A percentile compares a stretch with the other conserved stretches of the same genome.
Conservation (phyloP, 2,113 vertebrate species). For the Cacatua alba region DNA sequence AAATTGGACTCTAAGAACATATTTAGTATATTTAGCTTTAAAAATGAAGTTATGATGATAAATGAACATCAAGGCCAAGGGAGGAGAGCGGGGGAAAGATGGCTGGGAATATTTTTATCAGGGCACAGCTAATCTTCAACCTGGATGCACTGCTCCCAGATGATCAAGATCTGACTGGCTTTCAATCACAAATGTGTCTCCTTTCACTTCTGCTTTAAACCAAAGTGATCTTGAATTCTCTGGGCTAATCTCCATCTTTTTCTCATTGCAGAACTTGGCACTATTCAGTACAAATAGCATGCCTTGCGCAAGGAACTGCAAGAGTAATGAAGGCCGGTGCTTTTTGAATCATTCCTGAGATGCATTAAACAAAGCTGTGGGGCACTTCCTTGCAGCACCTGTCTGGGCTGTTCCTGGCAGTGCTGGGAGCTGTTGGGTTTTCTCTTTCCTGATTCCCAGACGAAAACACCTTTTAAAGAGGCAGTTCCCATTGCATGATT, state of each 20-base stretch:
- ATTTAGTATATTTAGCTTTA: constrained; percentile 19
- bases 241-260: constrained; percentile 18
- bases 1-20: not conserved
- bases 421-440: not conserved
- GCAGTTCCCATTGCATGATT: not conserved
- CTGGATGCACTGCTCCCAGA: not conserved
- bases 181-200: constrained; percentile 32
- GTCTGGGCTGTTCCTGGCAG: not conserved
- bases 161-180: constrained; percentile 13
- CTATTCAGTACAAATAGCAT: not conserved
- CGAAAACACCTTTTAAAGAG: not conserved
- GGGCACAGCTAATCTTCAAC: not conserved
- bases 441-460: not conserved
- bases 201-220: constrained; percentile 22
- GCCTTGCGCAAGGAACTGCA: not conserved
- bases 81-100: not conserved
- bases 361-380: constrained; percentile 19
- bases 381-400: not conserved
- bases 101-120: constrained; percentile 19
- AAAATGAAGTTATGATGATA: constrained; percentile 43
- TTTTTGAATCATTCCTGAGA: constrained; percentile 9
- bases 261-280: constrained; percentile 45
- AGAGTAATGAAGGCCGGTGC: not conserved
- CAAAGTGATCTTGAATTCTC: not conserved
- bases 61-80: not conserved